Conservation (phyloP, 2,797 vertebrate species). For the Xiphophorus birchmanni region DNA sequence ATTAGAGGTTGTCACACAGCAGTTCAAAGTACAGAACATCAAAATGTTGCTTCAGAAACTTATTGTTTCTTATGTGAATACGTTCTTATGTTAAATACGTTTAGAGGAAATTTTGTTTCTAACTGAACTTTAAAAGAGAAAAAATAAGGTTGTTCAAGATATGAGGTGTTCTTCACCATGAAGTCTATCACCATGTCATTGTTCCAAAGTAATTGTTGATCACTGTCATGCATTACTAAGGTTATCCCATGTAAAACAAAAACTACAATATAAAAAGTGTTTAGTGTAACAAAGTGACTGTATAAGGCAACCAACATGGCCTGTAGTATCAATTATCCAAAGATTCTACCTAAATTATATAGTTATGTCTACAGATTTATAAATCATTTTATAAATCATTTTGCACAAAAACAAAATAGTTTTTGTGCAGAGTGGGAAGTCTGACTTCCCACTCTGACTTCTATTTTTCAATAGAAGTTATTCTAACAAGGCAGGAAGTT, state of each 20-base stretch:
- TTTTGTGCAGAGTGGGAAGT: no score
- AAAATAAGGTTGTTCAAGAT: neutral
- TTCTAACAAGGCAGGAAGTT: neutral
- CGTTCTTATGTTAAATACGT: conserved; percentile 17
- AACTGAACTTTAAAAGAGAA: neutral
- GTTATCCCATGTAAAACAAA: neutral
- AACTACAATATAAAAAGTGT: neutral
- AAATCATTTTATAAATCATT: no score
- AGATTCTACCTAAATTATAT: neutral
- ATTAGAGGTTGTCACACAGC: conserved; percentile 67
- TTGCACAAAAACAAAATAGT: no score
- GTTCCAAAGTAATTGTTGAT: no score
- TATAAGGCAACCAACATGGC: no score
- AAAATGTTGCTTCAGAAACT: conserved; percentile 68
- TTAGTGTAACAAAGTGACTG: neutral
- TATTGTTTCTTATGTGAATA: conserved; percentile 48
- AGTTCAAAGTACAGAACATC: conserved; percentile 65
- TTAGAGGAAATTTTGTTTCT: conserved; percentile 19
- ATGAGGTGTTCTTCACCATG: neutral
- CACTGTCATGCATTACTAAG: no score
- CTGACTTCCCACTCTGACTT: no score
- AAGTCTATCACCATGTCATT: no score
- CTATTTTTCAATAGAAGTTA: no score
- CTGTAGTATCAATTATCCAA: neutral
- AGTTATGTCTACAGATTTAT: neutral